Evolutionary conservation across 2,797 vertebrate genomes (phyloP).

Genomic region (Gallinago stenura): DNA sequence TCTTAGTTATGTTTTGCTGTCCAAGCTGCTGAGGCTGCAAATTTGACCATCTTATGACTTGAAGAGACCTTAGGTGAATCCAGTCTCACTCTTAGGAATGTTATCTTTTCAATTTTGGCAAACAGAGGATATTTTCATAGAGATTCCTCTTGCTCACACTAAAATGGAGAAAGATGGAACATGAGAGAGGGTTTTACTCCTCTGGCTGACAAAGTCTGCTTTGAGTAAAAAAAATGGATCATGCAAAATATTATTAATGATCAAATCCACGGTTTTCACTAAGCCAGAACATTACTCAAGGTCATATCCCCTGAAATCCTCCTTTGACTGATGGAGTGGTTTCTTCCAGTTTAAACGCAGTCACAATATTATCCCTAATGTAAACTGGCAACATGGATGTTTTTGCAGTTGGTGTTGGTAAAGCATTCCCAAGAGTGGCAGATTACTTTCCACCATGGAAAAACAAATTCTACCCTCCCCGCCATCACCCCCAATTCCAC

Average conservation of each 20-base stretch:
- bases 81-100: slow-evolving; percentile 49
- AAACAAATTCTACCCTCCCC: slow-evolving; percentile 53
- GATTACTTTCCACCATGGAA: slow-evolving; percentile 63
- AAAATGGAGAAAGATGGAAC: slow-evolving; percentile 34
- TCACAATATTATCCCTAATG: slow-evolving; percentile 54
- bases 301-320: slow-evolving; percentile 49
- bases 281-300: slow-evolving; percentile 52
- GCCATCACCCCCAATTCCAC: slow-evolving; percentile 44
- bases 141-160: slow-evolving; percentile 39
- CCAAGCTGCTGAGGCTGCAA: slow-evolving; percentile 40
- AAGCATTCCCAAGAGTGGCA: slow-evolving; percentile 56
- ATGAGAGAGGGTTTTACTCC: slow-evolving; percentile 13
- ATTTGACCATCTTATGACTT: slow-evolving; percentile 7
- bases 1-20: slow-evolving; percentile 14
- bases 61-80: slow-evolving; percentile 57
- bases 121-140: slow-evolving; percentile 43
- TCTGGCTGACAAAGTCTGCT: slow-evolving; percentile 41
- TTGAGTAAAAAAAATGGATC: slow-evolving; percentile 22
- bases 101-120: slow-evolving; percentile 68
- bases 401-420: slow-evolving; percentile 65
- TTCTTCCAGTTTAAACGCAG: slow-evolving; percentile 55
- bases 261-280: slow-evolving; percentile 41
- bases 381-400: slow-evolving; percentile 62
- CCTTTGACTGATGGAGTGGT: slow-evolving; percentile 51
- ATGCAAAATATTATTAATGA: slow-evolving; percentile 65